phyloP scores from a whole-genome alignment of 1,140 invertebrate species.

The Cardiocondyla obscurior region DNA sequence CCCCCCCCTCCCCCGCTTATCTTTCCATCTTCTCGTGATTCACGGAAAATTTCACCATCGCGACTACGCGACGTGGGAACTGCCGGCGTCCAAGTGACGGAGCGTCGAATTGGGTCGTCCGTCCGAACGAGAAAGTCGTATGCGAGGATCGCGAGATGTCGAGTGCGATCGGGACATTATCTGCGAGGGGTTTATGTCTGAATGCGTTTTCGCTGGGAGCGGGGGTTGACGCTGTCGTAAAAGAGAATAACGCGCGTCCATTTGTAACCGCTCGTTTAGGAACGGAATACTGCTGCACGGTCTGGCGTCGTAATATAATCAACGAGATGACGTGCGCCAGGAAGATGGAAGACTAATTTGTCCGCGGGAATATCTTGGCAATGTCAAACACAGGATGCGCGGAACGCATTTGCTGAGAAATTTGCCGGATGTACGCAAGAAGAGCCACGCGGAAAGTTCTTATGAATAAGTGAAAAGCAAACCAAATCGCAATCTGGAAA shows the following conservation, averaged over 20 bases:
- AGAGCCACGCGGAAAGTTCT: not conserved
- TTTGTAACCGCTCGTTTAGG: conserved; percentile 30
- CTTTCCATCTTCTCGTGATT: conserved; percentile 44
- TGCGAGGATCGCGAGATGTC: conserved; percentile 31
- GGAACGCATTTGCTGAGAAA: not conserved
- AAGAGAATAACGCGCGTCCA: conserved; percentile 31
- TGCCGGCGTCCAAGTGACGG: conserved; percentile 6
- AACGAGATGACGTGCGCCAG: not conserved
- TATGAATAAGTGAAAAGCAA: conserved; percentile 24
- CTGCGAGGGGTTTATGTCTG: conserved; percentile 42
- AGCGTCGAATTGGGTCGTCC: conserved; percentile 32
- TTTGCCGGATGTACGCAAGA: not conserved
- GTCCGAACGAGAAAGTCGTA: conserved; percentile 16
- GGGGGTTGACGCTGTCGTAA: conserved; percentile 19
- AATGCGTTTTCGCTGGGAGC: not conserved
- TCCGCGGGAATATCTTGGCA: not conserved
- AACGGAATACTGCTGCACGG: not conserved
- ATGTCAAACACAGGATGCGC: not conserved
- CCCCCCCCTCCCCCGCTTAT: too few species aligned
- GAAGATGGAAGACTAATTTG: conserved; percentile 7
- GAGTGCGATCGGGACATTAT: conserved; percentile 47
- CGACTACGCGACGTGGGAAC: conserved; percentile 16
- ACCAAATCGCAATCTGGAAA: not conserved
- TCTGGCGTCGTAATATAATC: conserved; percentile 15
- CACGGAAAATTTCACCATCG: conserved; percentile 53